Conservation (phyloP, 1,140 invertebrate genomes). For the Antheraea mylitta region DNA sequence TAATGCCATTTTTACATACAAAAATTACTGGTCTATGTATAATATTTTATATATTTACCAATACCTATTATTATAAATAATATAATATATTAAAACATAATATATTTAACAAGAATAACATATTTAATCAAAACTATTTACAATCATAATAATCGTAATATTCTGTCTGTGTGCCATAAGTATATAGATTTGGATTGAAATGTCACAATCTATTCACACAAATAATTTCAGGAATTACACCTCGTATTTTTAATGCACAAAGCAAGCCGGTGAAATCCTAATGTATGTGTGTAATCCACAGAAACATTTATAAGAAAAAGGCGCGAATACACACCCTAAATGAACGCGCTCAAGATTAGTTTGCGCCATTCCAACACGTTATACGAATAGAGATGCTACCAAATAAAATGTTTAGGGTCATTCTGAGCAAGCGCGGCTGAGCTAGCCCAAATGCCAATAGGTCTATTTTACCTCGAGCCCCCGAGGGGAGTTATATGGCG, state of each 20-base stretch:
- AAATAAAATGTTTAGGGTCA: conserved; percentile 77
- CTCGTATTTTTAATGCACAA: neutral
- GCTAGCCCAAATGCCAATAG: conserved; percentile 69
- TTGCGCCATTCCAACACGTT: conserved; percentile 51
- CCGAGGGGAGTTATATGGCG: conserved; percentile 60
- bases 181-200: neutral
- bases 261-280: conserved; percentile 14
- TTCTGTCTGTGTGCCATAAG: too few species aligned
- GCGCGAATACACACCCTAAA: conserved; percentile 61
- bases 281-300: conserved; percentile 42
- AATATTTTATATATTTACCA: too few species aligned
- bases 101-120: too few species aligned
- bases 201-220: neutral
- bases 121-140: too few species aligned
- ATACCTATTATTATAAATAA: too few species aligned
- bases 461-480: conserved; percentile 63
- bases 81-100: too few species aligned
- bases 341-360: conserved; percentile 67
- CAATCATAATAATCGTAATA: too few species aligned
- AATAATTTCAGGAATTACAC: neutral
- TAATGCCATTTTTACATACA: too few species aligned
- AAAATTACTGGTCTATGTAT: too few species aligned
- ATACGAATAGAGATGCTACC: conserved; percentile 58
- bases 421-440: conserved; percentile 59
- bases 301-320: conserved; percentile 51